Evolutionary conservation across 2,113 vertebrate genomes (phyloP).

Genomic region (Ovibos moschatus): DNA sequence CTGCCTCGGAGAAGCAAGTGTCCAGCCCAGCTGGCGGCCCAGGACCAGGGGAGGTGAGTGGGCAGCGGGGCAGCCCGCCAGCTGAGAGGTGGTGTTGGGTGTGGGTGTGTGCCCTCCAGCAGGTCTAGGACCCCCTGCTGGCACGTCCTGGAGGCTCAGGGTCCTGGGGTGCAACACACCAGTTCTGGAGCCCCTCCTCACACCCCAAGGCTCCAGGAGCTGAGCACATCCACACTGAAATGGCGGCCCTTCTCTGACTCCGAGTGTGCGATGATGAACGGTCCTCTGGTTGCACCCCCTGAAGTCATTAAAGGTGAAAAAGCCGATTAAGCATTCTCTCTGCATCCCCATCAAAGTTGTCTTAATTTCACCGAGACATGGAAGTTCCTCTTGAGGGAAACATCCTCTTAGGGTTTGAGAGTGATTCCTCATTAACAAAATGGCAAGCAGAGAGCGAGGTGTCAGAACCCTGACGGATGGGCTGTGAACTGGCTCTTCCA

Average conservation of each 20-base stretch:
- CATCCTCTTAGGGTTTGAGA: slow-evolving; percentile 67
- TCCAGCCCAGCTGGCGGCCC: background rate
- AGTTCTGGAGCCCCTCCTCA: background rate
- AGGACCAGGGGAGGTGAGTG: too few species aligned
- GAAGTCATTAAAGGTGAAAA: slow-evolving; percentile 76
- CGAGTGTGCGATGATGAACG: slow-evolving; percentile 58
- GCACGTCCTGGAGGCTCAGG: too few species aligned
- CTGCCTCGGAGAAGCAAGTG: background rate
- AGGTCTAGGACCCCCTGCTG: too few species aligned
- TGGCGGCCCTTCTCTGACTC: background rate
- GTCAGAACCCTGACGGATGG: slow-evolving; percentile 78
- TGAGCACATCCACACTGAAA: accelerated
- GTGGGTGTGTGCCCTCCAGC: accelerated
- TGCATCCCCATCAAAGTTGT: slow-evolving; percentile 76
- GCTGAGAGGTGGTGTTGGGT: background rate
- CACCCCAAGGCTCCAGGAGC: accelerated
- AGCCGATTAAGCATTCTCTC: slow-evolving; percentile 75
- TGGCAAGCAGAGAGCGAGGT: slow-evolving; percentile 66
- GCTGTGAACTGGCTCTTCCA: slow-evolving; percentile 68
- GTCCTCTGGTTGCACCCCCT: slow-evolving; percentile 45
- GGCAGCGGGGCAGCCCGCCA: accelerated
- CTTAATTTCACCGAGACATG: slow-evolving; percentile 75
- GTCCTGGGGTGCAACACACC: accelerated
- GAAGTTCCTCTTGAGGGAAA: slow-evolving; percentile 76
- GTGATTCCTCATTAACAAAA: slow-evolving; percentile 76